Conservation (phyloP, 2,888 invertebrate genomes). For the Mycogona germanica region DNA sequence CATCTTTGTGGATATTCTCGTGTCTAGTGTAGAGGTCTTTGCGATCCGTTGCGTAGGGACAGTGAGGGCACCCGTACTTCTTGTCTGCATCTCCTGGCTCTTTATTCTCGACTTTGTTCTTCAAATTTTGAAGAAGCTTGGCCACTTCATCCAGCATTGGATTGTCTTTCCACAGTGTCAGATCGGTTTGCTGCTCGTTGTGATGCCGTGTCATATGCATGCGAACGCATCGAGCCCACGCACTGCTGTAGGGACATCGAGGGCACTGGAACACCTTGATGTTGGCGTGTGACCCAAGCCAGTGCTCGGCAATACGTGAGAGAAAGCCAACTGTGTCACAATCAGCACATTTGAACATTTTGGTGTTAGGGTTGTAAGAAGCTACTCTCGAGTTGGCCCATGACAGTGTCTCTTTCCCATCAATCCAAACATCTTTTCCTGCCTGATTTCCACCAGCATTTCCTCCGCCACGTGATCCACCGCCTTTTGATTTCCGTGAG, state of each 20-base stretch:
- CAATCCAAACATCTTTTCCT: constrained; percentile 44
- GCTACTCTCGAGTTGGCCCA: constrained; percentile 71
- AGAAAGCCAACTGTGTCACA: constrained; percentile 58
- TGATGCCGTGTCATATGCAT: constrained; percentile 60
- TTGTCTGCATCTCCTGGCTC: constrained; percentile 25
- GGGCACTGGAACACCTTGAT: constrained; percentile 49
- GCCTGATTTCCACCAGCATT: not conserved
- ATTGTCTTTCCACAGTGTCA: constrained; percentile 48
- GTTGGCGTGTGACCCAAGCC: constrained; percentile 59
- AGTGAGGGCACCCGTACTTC: constrained; percentile 72
- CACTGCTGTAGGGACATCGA: constrained; percentile 58
- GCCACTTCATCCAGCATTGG: constrained; percentile 60
- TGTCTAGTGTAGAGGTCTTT: constrained; percentile 81
- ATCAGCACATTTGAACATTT: constrained; percentile 59
- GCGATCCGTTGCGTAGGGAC: constrained; percentile 83
- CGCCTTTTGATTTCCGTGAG: constrained; percentile 6
- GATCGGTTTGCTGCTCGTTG: constrained; percentile 45
- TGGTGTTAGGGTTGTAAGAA: constrained; percentile 61
- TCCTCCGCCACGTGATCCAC: not conserved
- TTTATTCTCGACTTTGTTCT: constrained; percentile 44
- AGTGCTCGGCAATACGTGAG: constrained; percentile 59
- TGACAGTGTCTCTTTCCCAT: constrained; percentile 54
- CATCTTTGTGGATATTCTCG: constrained; percentile 85
- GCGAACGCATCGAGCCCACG: constrained; percentile 61
- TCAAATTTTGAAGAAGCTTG: constrained; percentile 53